Evolutionary conservation across 2,113 vertebrate genomes (phyloP).

Genomic region (Myotis lucifugus): DNA sequence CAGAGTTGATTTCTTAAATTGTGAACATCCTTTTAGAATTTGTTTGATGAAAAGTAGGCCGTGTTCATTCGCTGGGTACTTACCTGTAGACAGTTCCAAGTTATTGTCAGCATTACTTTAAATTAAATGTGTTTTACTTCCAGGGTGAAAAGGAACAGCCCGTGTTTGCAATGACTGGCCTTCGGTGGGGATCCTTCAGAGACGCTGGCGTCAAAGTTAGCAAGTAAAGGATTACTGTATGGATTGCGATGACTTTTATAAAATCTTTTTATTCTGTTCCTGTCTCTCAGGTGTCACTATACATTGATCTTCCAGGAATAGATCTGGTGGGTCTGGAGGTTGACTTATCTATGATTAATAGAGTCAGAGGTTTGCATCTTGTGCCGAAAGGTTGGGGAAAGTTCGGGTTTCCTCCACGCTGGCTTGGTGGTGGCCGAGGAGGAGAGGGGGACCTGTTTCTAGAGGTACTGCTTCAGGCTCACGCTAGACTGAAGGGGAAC

Average conservation of each 20-base stretch:
- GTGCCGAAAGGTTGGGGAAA: not conserved
- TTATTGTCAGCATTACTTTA: not conserved
- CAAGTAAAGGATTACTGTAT: conserved; percentile 88
- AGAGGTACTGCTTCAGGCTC: not conserved
- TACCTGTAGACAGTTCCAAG: too few species aligned
- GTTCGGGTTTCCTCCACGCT: not conserved
- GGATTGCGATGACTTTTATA: not conserved
- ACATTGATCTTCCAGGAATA: not conserved
- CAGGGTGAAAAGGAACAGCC: conserved; percentile 96
- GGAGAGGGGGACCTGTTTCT: not conserved
- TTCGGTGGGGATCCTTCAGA: conserved; percentile 97
- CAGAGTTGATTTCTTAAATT: not conserved
- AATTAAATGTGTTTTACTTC: conserved; percentile 64
- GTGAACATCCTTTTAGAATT: not conserved
- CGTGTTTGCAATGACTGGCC: conserved; percentile 93
- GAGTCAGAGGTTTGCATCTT: not conserved
- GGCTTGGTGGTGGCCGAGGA: not conserved
- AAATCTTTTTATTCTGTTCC: not conserved
- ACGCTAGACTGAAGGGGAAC: not conserved
- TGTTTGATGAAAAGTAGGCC: not conserved
- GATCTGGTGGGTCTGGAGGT: not conserved
- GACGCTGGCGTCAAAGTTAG: conserved; percentile 91
- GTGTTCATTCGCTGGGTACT: not conserved
- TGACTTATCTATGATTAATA: not conserved
- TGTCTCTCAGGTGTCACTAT: not conserved